These are phyloP conservation scores for Chromoteleia sp. DNA, from an alignment of 2,888 invertebrate genomes.

Conservation along the genomic window DNA sequence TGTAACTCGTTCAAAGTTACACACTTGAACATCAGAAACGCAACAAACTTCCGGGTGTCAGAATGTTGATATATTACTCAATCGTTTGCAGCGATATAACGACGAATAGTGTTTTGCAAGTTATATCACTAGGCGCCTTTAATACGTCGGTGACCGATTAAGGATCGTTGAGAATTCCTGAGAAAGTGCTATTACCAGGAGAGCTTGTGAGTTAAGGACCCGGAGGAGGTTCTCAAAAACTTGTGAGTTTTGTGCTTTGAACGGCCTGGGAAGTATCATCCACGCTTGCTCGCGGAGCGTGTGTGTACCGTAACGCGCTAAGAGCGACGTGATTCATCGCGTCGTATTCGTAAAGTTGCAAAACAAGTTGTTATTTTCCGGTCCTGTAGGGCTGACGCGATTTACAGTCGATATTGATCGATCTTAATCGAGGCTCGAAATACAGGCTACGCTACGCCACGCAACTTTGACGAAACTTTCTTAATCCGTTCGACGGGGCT, in stretches of 20 bases:
- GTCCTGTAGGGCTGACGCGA: slow-evolving; percentile 8
- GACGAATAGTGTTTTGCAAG: slow-evolving; percentile 31
- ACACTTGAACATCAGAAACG: too few relatives aligned
- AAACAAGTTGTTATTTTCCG: slow-evolving; percentile 58
- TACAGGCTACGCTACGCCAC: slow-evolving; percentile 8
- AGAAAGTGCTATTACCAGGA: slow-evolving; percentile 59
- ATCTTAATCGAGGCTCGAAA: slow-evolving; percentile 62
- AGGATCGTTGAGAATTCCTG: slow-evolving; percentile 56
- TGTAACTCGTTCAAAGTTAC: too few relatives aligned
- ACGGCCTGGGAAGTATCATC: slow-evolving; percentile 45
- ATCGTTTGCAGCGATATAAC: slow-evolving; percentile 9
- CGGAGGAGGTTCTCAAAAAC: slow-evolving; percentile 59
- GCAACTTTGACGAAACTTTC: slow-evolving; percentile 64
- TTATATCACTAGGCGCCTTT: slow-evolving; percentile 39
- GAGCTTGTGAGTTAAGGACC: slow-evolving; percentile 43
- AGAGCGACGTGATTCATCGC: slow-evolving; percentile 40
- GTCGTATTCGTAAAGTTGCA: slow-evolving; percentile 45
- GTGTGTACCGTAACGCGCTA: slow-evolving; percentile 38
- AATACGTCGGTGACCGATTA: slow-evolving; percentile 61
- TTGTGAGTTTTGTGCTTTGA: slow-evolving; percentile 48
- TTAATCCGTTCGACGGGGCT: slow-evolving; percentile 47
- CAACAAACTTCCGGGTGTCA: slow-evolving; percentile 11
- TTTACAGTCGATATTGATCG: slow-evolving; percentile 58
- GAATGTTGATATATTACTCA: slow-evolving; percentile 30
- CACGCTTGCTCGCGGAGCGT: slow-evolving; percentile 29